Conservation (phyloP, 2,888 invertebrate genomes). For the Noctua comes region DNA sequence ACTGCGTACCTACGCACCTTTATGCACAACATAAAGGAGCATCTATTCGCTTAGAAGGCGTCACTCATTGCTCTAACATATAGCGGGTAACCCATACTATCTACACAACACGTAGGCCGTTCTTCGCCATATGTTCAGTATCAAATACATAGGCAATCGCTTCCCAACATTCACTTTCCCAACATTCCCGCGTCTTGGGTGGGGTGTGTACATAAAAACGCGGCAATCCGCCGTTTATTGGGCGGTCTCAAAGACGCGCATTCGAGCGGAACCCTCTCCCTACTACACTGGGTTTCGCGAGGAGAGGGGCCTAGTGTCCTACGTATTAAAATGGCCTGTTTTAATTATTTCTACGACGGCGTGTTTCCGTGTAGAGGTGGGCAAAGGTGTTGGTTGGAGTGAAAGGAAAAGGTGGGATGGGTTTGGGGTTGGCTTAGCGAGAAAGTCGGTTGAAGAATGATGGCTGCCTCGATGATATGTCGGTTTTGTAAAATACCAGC, state of each 20-base stretch:
- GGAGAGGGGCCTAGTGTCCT: slow-evolving; percentile 53
- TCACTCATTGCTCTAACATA: slow-evolving; percentile 1
- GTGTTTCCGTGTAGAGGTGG: slow-evolving; percentile 41
- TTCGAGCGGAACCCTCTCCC: slow-evolving; percentile 59
- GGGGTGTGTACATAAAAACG: slow-evolving; percentile 61
- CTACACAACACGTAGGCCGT: not conserved
- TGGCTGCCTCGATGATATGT: not conserved
- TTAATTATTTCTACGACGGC: slow-evolving; percentile 37
- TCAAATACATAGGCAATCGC: slow-evolving; percentile 44
- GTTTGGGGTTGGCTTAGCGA: not conserved
- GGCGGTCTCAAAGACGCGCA: slow-evolving; percentile 54
- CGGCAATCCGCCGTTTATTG: slow-evolving; percentile 50
- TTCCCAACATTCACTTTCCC: slow-evolving; percentile 56
- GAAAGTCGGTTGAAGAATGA: slow-evolving; percentile 1
- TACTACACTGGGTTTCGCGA: slow-evolving; percentile 49
- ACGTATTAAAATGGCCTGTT: slow-evolving; percentile 51
- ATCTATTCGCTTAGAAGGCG: not conserved
- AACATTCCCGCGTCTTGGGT: slow-evolving; percentile 44
- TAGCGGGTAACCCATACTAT: not conserved
- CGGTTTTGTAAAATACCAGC: not conserved
- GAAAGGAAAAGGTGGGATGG: not conserved
- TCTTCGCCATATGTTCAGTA: not conserved
- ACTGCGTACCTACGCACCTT: not conserved
- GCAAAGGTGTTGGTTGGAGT: slow-evolving; percentile 6
- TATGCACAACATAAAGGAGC: not conserved